Evolutionary conservation across 1,140 invertebrate species (phyloP).

Genomic region (Drosophila simulans): DNA sequence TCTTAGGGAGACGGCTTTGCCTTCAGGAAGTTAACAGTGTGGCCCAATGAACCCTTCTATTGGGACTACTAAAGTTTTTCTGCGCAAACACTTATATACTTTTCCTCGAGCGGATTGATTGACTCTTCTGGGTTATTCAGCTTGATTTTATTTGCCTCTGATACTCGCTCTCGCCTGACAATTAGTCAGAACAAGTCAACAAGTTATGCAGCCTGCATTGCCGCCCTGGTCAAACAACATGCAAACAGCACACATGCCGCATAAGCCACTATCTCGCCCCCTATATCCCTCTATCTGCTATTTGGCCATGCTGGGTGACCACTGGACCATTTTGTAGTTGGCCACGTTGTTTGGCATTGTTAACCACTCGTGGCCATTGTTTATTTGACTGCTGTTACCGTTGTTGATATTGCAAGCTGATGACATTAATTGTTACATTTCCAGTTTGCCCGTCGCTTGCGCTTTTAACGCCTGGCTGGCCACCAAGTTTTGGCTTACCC

Average conservation of each 20-base stretch:
- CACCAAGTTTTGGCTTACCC: slow-evolving; percentile 33
- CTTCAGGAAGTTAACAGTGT: neutral
- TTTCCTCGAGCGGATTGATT: slow-evolving; percentile 18
- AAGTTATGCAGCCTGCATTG: slow-evolving; percentile 54
- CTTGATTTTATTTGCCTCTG: slow-evolving; percentile 29
- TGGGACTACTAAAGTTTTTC: too few relatives aligned
- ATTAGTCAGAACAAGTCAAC: slow-evolving; percentile 68
- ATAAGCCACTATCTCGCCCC: neutral
- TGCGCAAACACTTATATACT: neutral
- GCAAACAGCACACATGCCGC: slow-evolving; percentile 58
- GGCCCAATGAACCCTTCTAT: neutral
- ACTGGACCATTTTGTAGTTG: slow-evolving; percentile 53
- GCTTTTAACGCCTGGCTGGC: slow-evolving; percentile 42
- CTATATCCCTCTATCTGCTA: slow-evolving; percentile 4
- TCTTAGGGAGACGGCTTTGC: neutral
- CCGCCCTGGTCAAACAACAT: slow-evolving; percentile 55
- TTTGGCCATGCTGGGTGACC: slow-evolving; percentile 36
- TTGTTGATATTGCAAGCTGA: slow-evolving; percentile 59
- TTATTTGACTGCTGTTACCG: slow-evolving; percentile 43
- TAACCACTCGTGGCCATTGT: slow-evolving; percentile 68
- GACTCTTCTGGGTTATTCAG: slow-evolving; percentile 1
- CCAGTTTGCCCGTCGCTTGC: slow-evolving; percentile 37
- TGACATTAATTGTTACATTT: slow-evolving; percentile 79
- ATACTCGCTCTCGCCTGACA: slow-evolving; percentile 46
- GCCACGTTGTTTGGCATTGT: slow-evolving; percentile 70